Conservation (phyloP, 2,888 invertebrate genomes). For the Pyrocoelia pectoralis region DNA sequence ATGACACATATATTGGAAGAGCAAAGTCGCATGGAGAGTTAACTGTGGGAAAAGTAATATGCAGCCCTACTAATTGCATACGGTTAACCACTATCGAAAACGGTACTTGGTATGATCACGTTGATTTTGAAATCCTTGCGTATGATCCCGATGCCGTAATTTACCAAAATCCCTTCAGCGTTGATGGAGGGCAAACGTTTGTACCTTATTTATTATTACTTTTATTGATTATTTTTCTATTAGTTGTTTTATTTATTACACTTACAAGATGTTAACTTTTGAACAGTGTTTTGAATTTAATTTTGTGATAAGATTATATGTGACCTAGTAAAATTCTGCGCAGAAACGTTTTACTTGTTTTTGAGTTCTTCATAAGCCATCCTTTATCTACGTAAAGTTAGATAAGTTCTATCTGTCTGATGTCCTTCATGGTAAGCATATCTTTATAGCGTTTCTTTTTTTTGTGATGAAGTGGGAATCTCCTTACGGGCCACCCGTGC, state of each 20-base stretch:
- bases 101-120: constrained; percentile 19
- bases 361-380: too few relatives aligned
- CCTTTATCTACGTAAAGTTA: too few relatives aligned
- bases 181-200: not conserved
- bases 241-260: not conserved
- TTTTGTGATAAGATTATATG: constrained; percentile 3
- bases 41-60: constrained; percentile 29
- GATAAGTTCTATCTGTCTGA: too few relatives aligned
- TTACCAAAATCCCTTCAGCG: not conserved
- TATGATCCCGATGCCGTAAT: constrained; percentile 14
- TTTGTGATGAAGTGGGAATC: too few relatives aligned
- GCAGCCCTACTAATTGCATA: constrained; percentile 10
- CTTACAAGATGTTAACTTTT: constrained; percentile 2
- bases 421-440: too few relatives aligned
- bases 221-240: not conserved
- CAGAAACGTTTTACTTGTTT: too few relatives aligned
- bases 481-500: too few relatives aligned
- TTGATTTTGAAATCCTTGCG: constrained; percentile 24
- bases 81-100: constrained; percentile 22
- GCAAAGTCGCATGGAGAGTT: constrained; percentile 21
- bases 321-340: not conserved
- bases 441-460: too few relatives aligned
- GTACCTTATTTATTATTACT: constrained; percentile 2
- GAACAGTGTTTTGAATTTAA: not conserved
- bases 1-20: constrained; percentile 21